Conservation (phyloP, 2,113 vertebrate species). For the Cyrtonyx montezumae region DNA sequence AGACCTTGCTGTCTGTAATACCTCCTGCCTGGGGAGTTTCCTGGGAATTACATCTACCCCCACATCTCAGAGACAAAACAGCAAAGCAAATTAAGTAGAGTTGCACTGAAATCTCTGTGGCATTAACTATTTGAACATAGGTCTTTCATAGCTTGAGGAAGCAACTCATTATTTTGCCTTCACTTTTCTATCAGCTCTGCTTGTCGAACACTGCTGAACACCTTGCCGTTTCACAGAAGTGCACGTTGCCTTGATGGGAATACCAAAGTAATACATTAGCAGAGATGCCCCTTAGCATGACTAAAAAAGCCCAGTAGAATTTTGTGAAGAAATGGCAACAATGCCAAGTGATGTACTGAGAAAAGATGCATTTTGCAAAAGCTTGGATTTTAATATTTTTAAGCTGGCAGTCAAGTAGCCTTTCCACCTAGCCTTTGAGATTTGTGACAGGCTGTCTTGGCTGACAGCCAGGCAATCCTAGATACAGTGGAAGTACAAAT, state of each 20-base stretch:
- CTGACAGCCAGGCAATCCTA: not conserved
- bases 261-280: not conserved
- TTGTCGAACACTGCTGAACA: not conserved
- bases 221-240: not conserved
- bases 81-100: not conserved
- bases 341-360: not conserved
- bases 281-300: not conserved
- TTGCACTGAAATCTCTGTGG: fast-evolving
- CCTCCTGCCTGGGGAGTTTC: not conserved
- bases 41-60: not conserved
- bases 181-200: not conserved
- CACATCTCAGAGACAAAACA: not conserved
- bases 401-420: not conserved
- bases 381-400: not conserved
- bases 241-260: not conserved
- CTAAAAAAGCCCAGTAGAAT: not conserved
- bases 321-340: not conserved
- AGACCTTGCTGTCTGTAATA: not conserved
- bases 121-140: not conserved
- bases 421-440: slow-evolving; percentile 28
- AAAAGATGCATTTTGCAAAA: not conserved
- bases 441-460: not conserved
- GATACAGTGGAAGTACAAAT: slow-evolving; percentile 57
- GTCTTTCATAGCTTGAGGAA: fast-evolving
- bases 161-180: not conserved